Percentiles rank a stretch among this genome's conserved stretches.
Evolutionary conservation across 2,797 vertebrate genomes (phyloP).

Genomic region (Micrastur ruficollis): DNA sequence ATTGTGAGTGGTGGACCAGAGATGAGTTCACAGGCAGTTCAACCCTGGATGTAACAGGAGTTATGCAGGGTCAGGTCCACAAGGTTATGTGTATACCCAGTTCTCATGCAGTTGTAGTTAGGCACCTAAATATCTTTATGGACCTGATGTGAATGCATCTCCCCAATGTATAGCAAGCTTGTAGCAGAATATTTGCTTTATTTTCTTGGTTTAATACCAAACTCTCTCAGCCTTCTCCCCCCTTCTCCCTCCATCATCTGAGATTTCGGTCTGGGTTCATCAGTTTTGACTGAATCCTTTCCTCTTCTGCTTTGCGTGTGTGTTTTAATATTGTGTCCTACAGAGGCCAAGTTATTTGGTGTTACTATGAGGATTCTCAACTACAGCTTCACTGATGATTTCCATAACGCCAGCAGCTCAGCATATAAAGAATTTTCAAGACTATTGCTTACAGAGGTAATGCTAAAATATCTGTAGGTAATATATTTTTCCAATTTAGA

Average conservation of each 20-base stretch:
- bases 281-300: not conserved
- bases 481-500: not conserved
- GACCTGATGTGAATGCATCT: not conserved
- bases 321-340: not conserved
- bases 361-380: constrained; percentile 59
- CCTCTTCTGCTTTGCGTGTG: not conserved
- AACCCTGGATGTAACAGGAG: not conserved
- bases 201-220: not conserved
- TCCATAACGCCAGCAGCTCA: constrained; percentile 37
- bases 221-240: not conserved
- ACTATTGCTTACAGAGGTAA: constrained; percentile 71
- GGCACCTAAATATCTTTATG: not conserved
- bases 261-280: not conserved
- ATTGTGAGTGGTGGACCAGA: not conserved
- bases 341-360: constrained; percentile 70
- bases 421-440: constrained; percentile 59
- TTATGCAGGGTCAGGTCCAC: not conserved
- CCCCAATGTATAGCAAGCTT: not conserved
- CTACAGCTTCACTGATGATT: constrained; percentile 53
- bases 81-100: not conserved
- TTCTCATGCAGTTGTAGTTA: not conserved
- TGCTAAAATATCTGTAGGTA: not conserved
- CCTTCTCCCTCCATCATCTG: not conserved
- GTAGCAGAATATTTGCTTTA: not conserved
- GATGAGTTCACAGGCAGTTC: not conserved